Evolutionary conservation across 2,113 vertebrate genomes (phyloP).

Genomic region (Scomber scombrus): DNA sequence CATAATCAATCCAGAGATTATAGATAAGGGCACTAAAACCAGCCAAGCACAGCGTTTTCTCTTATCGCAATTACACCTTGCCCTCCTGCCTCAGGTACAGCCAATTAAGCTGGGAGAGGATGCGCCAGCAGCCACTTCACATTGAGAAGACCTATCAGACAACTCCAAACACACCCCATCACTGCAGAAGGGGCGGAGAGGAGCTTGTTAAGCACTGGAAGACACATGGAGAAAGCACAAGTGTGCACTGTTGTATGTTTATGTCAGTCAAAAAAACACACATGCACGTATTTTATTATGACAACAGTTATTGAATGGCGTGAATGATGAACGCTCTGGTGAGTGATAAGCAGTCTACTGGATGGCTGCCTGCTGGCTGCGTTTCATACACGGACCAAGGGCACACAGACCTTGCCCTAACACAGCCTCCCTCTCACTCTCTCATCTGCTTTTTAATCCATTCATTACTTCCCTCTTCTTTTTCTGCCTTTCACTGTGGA

Average conservation of each 20-base stretch:
- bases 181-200: constrained; percentile 25
- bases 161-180: constrained; percentile 40
- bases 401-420: constrained; percentile 52
- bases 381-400: constrained; percentile 55
- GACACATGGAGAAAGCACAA: constrained; percentile 16
- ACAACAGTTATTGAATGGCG: constrained; percentile 14
- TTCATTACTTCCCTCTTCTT: constrained; percentile 34
- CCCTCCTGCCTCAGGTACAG: constrained; percentile 79
- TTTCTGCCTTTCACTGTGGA: constrained; percentile 31
- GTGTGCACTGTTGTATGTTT: not conserved
- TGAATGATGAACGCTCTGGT: constrained; percentile 15
- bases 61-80: constrained; percentile 83
- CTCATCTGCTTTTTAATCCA: constrained; percentile 58
- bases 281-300: not conserved
- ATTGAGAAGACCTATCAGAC: constrained; percentile 59
- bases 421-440: constrained; percentile 5
- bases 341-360: constrained; percentile 29
- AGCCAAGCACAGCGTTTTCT: constrained; percentile 81
- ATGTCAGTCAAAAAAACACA: constrained; percentile 6
- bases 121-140: constrained; percentile 62
- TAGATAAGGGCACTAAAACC: constrained; percentile 84
- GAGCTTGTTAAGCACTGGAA: constrained; percentile 44
- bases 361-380: constrained; percentile 33
- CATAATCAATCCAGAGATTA: constrained; percentile 86
- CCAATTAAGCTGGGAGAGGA: constrained; percentile 80